phyloP scores from a whole-genome alignment of 2,888 invertebrate genomes.

The Cantharis lateralis region DNA sequence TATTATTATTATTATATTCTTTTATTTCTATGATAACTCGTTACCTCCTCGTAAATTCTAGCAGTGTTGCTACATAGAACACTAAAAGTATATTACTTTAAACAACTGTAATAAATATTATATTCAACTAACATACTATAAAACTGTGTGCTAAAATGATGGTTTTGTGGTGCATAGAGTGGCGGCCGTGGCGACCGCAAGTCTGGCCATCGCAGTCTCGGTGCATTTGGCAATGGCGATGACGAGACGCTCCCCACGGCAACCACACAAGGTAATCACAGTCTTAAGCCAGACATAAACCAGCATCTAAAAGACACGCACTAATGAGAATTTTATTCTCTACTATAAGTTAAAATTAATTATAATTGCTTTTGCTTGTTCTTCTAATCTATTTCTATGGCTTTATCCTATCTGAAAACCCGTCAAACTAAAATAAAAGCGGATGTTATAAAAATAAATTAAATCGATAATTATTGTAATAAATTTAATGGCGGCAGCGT shows the following conservation, averaged over 20 bases:
- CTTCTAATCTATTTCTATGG: conserved; percentile 53
- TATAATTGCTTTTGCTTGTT: conserved; percentile 48
- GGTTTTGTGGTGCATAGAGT: conserved; percentile 54
- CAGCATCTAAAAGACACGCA: conserved; percentile 42
- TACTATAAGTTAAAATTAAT: conserved; percentile 42
- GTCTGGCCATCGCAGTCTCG: conserved; percentile 36
- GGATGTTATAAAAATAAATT: conserved; percentile 39
- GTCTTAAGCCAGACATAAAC: conserved; percentile 51
- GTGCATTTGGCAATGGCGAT: conserved; percentile 38
- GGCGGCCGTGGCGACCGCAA: conserved; percentile 47
- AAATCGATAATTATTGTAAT: conserved; percentile 41
- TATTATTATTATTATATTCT: conserved; percentile 38
- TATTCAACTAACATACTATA: conserved; percentile 31
- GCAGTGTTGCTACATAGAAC: conserved; percentile 22
- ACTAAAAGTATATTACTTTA: conserved; percentile 21
- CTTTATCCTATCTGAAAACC: conserved; percentile 54
- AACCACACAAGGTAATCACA: conserved; percentile 53
- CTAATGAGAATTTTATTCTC: conserved; percentile 38
- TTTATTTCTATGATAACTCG: conserved; percentile 51
- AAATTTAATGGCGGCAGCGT: conserved; percentile 43
- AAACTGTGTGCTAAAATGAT: conserved; percentile 46
- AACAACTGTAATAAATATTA: conserved; percentile 23
- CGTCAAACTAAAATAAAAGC: conserved; percentile 43
- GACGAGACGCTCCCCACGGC: conserved; percentile 44
- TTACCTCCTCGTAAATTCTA: conserved; percentile 55